Evolutionary conservation across 2,888 invertebrate genomes (phyloP), one percentile per base, ranked within the genome.

Genomic region (Polietes domitor): DNA sequence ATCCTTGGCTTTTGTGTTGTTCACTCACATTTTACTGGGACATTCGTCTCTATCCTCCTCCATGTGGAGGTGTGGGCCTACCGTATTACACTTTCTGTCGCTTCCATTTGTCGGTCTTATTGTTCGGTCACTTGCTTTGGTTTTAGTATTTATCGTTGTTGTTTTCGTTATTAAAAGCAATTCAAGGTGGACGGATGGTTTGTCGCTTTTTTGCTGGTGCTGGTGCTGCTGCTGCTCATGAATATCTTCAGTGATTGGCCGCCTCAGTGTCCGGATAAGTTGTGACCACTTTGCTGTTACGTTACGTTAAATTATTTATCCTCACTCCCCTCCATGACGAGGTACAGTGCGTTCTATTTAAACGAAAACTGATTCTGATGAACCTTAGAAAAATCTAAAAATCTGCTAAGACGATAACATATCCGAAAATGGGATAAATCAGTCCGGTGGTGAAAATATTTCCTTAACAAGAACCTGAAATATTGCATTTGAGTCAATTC

Each of bases 211-310:
- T 65, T 19, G n/a, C 21, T 68, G n/a, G n/a, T n/a, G n/a, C n/a
- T n/a, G 21, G 26, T 28, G n/a, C 7, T 9, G 7, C 43, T 68
- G 10, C 55, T 63, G 17, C 65, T 65, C 63, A 73, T 73, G 63
- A 47, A 63, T 77, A 68, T 61, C 43, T 68, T 37, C 55, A 55
- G 41, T 68, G 76, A 55, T 53, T 77, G 68, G 55, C 55, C 19
- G 53, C 21, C 53, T 37, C 12, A 37, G 6, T 15, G 58, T 15
- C 15, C 26, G 58, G 58, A 58, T 61, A 61, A 70, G 77, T 58
- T 71, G 61, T 71, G 32, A 61, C 77, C 77, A 77, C 61, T 61
- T 71, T 47, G 26, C 58, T 58, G 5, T 24, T 24, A 26, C 58
- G 9, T 24, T 26, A 63, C 47, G 41, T 32, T 71, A 19, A 10